Evolutionary conservation across 2,888 invertebrate species (phyloP).

Genomic region (Dioctria rufipes): DNA sequence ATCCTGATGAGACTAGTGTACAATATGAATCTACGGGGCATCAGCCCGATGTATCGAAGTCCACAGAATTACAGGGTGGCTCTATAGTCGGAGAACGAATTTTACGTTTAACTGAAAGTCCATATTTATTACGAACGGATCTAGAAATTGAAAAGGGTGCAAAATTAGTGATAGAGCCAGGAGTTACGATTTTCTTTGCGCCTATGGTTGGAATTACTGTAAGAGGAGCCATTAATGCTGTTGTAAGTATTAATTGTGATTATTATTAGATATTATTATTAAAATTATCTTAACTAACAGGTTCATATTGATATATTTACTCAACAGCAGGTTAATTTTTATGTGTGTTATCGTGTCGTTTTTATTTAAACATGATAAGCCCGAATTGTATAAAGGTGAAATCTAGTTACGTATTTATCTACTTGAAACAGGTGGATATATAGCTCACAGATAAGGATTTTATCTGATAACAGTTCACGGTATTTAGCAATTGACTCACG

Average conservation of each 20-base stretch:
- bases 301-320: background rate
- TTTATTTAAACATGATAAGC: slow-evolving; percentile 37
- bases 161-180: slow-evolving; percentile 89
- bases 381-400: background rate
- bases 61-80: slow-evolving; percentile 68
- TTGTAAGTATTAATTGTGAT: slow-evolving; percentile 78
- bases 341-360: background rate
- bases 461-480: slow-evolving; percentile 32
- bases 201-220: slow-evolving; percentile 95
- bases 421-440: slow-evolving; percentile 28
- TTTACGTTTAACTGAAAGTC: slow-evolving; percentile 74
- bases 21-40: slow-evolving; percentile 3
- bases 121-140: slow-evolving; percentile 85
- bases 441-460: background rate
- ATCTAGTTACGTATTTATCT: background rate
- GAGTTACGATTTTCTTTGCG: slow-evolving; percentile 90
- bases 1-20: slow-evolving; percentile 45
- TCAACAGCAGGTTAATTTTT: slow-evolving; percentile 25
- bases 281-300: background rate
- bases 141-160: slow-evolving; percentile 84
- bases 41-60: background rate
- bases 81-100: slow-evolving; percentile 68
- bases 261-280: background rate
- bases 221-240: slow-evolving; percentile 88
- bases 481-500: slow-evolving; percentile 45